Percentiles rank a stretch among this genome's conserved stretches.
phyloP scores from a whole-genome alignment of 2,113 vertebrate genomes.

The Amblyornis subalaris region DNA sequence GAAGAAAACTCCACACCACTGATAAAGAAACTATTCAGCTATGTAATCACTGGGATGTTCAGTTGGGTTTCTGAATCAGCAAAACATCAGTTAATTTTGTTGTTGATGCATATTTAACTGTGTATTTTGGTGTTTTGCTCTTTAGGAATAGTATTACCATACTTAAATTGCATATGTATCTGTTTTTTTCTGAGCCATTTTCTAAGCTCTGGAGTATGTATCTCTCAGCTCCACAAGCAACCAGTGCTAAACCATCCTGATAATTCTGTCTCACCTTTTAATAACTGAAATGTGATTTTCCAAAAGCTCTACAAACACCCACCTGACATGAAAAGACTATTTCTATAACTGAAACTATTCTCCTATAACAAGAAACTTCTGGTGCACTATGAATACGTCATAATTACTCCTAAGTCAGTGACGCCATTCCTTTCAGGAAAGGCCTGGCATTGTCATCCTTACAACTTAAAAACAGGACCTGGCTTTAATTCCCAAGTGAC shows the following conservation, averaged over 20 bases:
- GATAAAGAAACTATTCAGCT: neutral
- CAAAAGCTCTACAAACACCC: neutral
- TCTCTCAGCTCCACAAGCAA: neutral
- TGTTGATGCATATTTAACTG: neutral
- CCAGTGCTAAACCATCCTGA: neutral
- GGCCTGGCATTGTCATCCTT: neutral
- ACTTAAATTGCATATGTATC: neutral
- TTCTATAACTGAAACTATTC: neutral
- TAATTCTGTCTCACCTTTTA: neutral
- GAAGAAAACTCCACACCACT: neutral
- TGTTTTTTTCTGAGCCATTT: neutral
- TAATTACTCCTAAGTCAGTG: neutral
- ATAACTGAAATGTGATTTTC: neutral
- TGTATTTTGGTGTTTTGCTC: neutral
- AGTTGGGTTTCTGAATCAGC: neutral
- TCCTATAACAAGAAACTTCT: neutral
- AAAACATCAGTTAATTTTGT: neutral
- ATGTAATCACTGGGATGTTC: neutral
- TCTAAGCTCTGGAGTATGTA: neutral
- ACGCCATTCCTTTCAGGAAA: neutral
- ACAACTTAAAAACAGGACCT: neutral
- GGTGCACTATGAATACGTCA: neutral
- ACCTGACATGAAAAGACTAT: neutral
- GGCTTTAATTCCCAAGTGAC: neutral
- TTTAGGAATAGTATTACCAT: neutral